phyloP scores from a whole-genome alignment of 1,140 invertebrate species.

The Meloidogyne chitwoodi region DNA sequence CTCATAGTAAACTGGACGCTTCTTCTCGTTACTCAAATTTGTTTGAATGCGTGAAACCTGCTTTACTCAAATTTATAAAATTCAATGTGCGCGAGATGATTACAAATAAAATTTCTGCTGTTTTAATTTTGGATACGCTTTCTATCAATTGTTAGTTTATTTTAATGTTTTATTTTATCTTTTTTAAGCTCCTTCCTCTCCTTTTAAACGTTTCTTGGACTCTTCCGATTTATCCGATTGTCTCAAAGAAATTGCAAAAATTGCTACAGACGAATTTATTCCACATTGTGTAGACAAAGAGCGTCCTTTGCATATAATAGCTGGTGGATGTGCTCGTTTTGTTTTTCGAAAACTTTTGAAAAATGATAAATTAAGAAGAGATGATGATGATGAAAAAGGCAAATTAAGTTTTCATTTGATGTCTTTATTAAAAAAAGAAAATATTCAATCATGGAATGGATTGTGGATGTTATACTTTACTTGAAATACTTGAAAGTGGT shows the following conservation, averaged over 20 bases:
- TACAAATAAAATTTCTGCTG: conserved; percentile 39
- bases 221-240: conserved; percentile 30
- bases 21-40: conserved; percentile 32
- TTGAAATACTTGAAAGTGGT: conserved; percentile 32
- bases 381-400: neutral
- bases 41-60: conserved; percentile 35
- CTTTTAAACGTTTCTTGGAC: conserved; percentile 32
- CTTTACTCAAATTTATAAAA: conserved; percentile 38
- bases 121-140: conserved; percentile 35
- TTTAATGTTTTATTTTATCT: neutral
- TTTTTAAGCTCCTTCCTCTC: conserved; percentile 29
- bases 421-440: conserved; percentile 34
- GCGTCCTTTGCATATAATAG: conserved; percentile 33
- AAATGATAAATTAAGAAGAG: conserved; percentile 22
- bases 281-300: conserved; percentile 29
- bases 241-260: conserved; percentile 44
- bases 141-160: conserved; percentile 5
- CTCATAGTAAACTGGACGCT: conserved; percentile 30
- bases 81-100: conserved; percentile 46
- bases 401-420: conserved; percentile 41
- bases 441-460: conserved; percentile 34
- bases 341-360: conserved; percentile 40
- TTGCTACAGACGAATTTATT: conserved; percentile 44
- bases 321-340: conserved; percentile 35
- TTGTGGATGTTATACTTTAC: conserved; percentile 39